phyloP scores from a whole-genome alignment of 2,113 vertebrate species.

The Lutjanus erythropterus region DNA sequence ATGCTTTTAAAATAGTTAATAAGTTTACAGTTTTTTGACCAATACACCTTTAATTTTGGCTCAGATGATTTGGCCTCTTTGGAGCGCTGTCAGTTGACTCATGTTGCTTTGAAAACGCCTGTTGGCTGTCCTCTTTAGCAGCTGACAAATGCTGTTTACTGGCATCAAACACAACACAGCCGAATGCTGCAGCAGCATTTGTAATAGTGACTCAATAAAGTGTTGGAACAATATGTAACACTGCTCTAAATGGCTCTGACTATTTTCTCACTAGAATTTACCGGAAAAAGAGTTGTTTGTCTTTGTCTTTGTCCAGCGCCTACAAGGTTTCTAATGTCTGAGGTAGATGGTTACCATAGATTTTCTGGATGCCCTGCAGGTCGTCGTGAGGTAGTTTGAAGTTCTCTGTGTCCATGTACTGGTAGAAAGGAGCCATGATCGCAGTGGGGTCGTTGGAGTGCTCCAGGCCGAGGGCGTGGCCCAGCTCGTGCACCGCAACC shows the following conservation, averaged over 20 bases:
- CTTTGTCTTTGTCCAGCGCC: not conserved
- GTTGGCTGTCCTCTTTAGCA: conserved; percentile 50
- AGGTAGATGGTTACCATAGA: conserved; percentile 81
- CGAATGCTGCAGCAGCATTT: conserved; percentile 23
- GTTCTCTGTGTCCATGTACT: conserved; percentile 88
- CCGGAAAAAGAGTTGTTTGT: too few species aligned
- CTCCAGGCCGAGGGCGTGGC: conserved; percentile 87
- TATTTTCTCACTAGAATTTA: not conserved
- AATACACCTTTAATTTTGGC: conserved; percentile 16
- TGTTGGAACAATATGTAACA: conserved; percentile 5
- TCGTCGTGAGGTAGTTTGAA: conserved; percentile 89
- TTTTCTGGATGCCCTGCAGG: conserved; percentile 88
- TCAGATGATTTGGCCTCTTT: conserved; percentile 23
- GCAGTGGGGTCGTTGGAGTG: conserved; percentile 88
- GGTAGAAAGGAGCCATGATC: conserved; percentile 89
- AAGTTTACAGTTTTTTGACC: conserved; percentile 14
- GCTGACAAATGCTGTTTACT: conserved; percentile 65
- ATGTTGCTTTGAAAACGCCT: conserved; percentile 40
- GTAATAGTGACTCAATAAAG: conserved; percentile 21
- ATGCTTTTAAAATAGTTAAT: not conserved
- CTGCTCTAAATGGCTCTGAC: not conserved
- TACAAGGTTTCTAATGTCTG: too few species aligned
- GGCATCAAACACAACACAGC: conserved; percentile 43
- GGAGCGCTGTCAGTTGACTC: conserved; percentile 51
- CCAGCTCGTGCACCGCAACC: conserved; percentile 88